Conservation (phyloP, 2,888 invertebrate species). For the Temnothorax unifasciatus region DNA sequence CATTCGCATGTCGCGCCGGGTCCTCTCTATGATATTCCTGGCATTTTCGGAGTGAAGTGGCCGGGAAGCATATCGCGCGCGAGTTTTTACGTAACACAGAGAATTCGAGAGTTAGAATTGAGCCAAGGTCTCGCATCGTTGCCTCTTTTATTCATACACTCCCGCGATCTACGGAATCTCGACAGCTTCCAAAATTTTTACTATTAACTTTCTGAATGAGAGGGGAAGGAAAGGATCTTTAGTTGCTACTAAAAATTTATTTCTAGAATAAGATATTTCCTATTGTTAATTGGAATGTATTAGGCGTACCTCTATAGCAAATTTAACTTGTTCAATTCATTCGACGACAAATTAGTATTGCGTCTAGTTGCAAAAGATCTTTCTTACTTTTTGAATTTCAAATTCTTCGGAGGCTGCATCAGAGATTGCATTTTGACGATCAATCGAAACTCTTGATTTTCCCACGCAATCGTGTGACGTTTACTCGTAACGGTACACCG, state of each 20-base stretch:
- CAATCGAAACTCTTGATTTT: slow-evolving; percentile 52
- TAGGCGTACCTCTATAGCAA: background rate
- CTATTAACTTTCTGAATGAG: background rate
- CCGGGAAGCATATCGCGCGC: slow-evolving; percentile 28
- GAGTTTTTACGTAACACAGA: slow-evolving; percentile 20
- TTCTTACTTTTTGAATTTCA: background rate
- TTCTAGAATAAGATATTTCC: background rate
- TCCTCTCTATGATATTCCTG: slow-evolving; percentile 38
- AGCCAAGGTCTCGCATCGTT: slow-evolving; percentile 1
- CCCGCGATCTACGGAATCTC: background rate
- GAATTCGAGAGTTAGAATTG: slow-evolving; percentile 33
- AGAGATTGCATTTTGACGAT: background rate
- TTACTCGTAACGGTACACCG: slow-evolving; percentile 69
- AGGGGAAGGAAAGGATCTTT: too few relatives aligned
- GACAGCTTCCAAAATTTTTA: background rate
- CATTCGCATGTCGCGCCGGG: slow-evolving; percentile 35
- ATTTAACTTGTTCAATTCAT: too few relatives aligned
- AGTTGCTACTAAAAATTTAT: background rate
- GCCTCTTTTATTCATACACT: slow-evolving; percentile 10
- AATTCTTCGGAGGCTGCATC: background rate
- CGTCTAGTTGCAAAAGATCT: background rate
- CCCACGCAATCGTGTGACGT: slow-evolving; percentile 63
- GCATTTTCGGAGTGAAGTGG: slow-evolving; percentile 31
- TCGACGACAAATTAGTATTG: background rate
- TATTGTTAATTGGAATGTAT: background rate